Evolutionary conservation across 2,113 vertebrate species (phyloP), one percentile per base, ranked within the genome.

Genomic region (Deroptyus accipitrinus): DNA sequence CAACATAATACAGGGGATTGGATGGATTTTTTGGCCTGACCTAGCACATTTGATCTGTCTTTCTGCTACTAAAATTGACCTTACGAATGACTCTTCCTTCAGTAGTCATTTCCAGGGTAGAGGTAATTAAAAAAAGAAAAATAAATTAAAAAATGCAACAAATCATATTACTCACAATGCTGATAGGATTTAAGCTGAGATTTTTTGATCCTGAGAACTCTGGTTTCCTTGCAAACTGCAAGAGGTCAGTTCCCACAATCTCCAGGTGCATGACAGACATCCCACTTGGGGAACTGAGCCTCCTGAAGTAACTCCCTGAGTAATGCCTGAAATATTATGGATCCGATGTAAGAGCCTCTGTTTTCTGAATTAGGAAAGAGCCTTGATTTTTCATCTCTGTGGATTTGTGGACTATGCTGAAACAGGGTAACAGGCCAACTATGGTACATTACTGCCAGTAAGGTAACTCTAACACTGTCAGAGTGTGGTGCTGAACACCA

Each of bases 221-320:
- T 1, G 19, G 70, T 75, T 92, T 82, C 73, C 77, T 82, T 15
- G 3, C 44, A 92, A n/a, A 92, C 42, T 78, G n/a, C 51, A 63
- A 62, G 55, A 88, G n/a, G 48, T 64, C 55, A 42, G 86, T 96
- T 96, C 94, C 67, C 78, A 94, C 88, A 73, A n/a, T 76, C 39
- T 88, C 90, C 79, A 92, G 89, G 86, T 94, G 88, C 80, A 22
- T 72, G 64, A 94, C 66, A 90, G 86, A 81, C 42, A 83, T 92
- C 68, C 83, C 12, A 0, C 44, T 19, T 39, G 74, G 77, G 74
- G 67, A 95, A 51, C 73, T 35, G 61, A 90, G 80, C 62, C 73
- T 95, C 57, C 81, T 89, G 84, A 70, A 64, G 41, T 59, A 91
- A 95, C 22, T 81, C 62, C 61, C 80, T 12, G 33, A 94, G 48